A percentile compares a stretch with the other conserved stretches of the same genome.
These are phyloP conservation scores for Drosophila pegasa DNA, from an alignment of 2,888 invertebrate species.

Conservation along the genomic window DNA sequence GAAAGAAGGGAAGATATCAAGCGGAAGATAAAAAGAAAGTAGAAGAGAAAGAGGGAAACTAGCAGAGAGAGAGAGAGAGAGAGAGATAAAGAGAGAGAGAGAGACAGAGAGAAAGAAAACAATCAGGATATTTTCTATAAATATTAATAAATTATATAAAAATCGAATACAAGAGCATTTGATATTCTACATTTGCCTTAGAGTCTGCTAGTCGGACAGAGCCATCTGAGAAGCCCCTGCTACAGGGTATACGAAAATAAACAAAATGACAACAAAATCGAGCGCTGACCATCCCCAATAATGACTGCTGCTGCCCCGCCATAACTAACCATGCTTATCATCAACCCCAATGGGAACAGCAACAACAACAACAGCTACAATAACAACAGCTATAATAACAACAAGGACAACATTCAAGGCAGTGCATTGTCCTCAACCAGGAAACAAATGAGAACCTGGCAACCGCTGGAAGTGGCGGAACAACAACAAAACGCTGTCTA, in stretches of 20 bases:
- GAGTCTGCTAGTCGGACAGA: not conserved
- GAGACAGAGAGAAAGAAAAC: not conserved
- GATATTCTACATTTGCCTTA: not conserved
- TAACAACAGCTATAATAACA: not conserved
- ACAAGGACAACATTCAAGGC: slow-evolving; percentile 58
- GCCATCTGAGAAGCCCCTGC: not conserved
- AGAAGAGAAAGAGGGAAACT: not conserved
- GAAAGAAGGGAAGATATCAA: not conserved
- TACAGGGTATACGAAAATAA: slow-evolving; percentile 8
- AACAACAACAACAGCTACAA: not conserved
- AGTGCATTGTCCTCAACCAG: slow-evolving; percentile 77
- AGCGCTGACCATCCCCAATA: slow-evolving; percentile 41
- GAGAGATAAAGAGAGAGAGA: not conserved
- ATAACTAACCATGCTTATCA: slow-evolving; percentile 6
- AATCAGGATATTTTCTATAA: too few species aligned
- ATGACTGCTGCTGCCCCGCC: not conserved
- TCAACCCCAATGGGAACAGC: slow-evolving; percentile 3
- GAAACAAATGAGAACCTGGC: slow-evolving; percentile 54
- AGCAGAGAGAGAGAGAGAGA: not conserved
- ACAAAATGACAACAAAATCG: slow-evolving; percentile 41
- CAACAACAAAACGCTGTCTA: slow-evolving; percentile 55
- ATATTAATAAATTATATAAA: not conserved
- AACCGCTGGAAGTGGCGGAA: slow-evolving; percentile 38
- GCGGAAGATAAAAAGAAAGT: not conserved
- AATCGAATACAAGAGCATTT: not conserved